Evolutionary conservation across 92 coral and sea anemone genomes (phyloP).

Genomic region (Epizoanthus scotinus): DNA sequence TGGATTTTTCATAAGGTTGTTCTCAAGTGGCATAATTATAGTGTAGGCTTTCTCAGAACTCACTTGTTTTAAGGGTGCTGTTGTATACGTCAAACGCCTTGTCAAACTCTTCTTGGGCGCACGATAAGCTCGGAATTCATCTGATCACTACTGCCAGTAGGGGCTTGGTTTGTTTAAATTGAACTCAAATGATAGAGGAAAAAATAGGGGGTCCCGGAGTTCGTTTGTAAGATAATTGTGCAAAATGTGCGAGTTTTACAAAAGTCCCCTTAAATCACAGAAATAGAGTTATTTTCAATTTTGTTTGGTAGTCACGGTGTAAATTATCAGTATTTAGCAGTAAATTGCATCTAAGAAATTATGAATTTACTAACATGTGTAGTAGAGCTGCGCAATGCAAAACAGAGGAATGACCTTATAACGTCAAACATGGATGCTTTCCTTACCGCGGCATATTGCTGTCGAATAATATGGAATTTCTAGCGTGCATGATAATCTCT

Average conservation of each 20-base stretch:
- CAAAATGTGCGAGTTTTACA: constrained; percentile 22
- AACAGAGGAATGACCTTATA: too few relatives aligned
- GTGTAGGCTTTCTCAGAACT: not conserved
- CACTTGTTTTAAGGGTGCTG: not conserved
- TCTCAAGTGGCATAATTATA: too few relatives aligned
- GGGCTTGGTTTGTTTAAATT: constrained; percentile 19
- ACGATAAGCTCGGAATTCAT: constrained; percentile 3
- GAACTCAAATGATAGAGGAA: too few relatives aligned
- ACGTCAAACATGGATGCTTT: constrained; percentile 20
- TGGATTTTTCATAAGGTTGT: too few relatives aligned
- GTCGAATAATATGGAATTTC: constrained; percentile 51
- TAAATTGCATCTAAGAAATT: too few relatives aligned
- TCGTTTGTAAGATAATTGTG: constrained; percentile 16
- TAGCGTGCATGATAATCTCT: constrained; percentile 45
- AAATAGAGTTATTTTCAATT: too few relatives aligned
- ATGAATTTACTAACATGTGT: too few relatives aligned
- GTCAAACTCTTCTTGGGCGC: not conserved
- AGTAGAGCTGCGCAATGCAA: too few relatives aligned
- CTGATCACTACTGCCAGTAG: constrained; percentile 9
- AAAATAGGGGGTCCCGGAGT: too few relatives aligned
- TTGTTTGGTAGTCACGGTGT: too few relatives aligned
- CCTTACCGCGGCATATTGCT: constrained; percentile 24
- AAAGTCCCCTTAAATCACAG: too few relatives aligned
- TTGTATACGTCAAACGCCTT: not conserved
- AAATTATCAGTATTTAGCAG: too few relatives aligned